Percentiles rank a stretch among this genome's conserved stretches.
Evolutionary conservation across 2,888 invertebrate genomes (phyloP).

Genomic region (Adelognathus sp.): DNA sequence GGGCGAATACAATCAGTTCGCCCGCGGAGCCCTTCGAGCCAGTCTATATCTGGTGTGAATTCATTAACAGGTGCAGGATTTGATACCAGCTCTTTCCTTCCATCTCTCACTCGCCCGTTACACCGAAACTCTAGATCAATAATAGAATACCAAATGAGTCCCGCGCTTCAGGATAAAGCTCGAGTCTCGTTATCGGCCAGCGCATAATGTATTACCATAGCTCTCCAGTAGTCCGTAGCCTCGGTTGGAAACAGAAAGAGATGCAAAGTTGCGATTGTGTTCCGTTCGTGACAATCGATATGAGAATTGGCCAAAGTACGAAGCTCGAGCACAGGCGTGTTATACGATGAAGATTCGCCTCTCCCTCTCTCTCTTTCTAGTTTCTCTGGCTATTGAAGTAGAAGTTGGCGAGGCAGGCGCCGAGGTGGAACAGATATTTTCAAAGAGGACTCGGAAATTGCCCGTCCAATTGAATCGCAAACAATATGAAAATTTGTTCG

Average conservation of each 20-base stretch:
- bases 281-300: conserved; percentile 53
- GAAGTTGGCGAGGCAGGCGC: conserved; percentile 38
- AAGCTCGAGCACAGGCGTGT: neutral
- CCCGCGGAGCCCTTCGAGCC: conserved; percentile 4
- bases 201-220: neutral
- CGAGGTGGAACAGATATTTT: conserved; percentile 70
- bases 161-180: neutral
- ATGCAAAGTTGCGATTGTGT: conserved; percentile 50
- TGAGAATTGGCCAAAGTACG: conserved; percentile 51
- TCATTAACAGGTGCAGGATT: conserved; percentile 70
- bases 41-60: conserved; percentile 45
- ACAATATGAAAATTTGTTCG: conserved; percentile 80
- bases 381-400: conserved; percentile 31
- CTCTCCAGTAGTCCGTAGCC: neutral
- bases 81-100: conserved; percentile 65
- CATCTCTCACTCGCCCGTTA: neutral
- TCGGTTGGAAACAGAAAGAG: neutral
- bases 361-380: too few relatives aligned
- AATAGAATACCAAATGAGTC: neutral
- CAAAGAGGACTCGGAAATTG: conserved; percentile 78
- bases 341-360: neutral
- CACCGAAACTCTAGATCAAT: neutral
- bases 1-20: conserved; percentile 36
- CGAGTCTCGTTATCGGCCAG: conserved; percentile 3
- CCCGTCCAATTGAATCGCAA: conserved; percentile 80